phyloP scores from a whole-genome alignment of 2,888 invertebrate species.

The Rhabditoides inermis region DNA sequence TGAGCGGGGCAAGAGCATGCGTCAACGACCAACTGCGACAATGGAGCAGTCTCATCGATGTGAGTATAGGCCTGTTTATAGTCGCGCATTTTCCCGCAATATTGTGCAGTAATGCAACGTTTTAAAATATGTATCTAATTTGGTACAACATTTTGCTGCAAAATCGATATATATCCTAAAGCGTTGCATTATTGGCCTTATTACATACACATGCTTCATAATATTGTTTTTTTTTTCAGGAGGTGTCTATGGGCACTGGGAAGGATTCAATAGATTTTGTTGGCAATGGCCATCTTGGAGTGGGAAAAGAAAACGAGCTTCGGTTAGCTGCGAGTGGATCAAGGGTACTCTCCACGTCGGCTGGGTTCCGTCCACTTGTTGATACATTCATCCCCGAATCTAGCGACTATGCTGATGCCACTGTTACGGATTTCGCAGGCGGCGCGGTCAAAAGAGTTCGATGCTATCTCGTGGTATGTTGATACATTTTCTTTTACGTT shows the following conservation, averaged over 20 bases:
- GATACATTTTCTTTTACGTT: background rate
- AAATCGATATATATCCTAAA: background rate
- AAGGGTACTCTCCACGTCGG: conserved; percentile 14
- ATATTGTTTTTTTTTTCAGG: conserved; percentile 9
- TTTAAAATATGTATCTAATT: background rate
- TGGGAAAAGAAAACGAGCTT: conserved; percentile 17
- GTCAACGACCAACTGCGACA: conserved; percentile 9
- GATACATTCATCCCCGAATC: conserved; percentile 11
- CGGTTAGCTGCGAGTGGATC: conserved; percentile 7
- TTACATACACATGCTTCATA: background rate
- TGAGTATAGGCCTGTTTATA: conserved; percentile 5
- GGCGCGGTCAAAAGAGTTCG: conserved; percentile 17
- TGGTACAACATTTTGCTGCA: background rate
- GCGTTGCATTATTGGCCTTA: background rate
- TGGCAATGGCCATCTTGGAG: conserved; percentile 42
- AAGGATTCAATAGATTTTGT: conserved; percentile 31
- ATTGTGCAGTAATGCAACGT: too few species aligned
- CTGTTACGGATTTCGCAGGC: conserved; percentile 19
- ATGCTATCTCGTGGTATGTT: conserved; percentile 18
- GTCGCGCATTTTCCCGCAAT: too few species aligned
- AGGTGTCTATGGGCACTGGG: conserved; percentile 18
- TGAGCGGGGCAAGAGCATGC: too few species aligned
- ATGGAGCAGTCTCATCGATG: conserved; percentile 11
- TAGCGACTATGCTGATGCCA: conserved; percentile 3
- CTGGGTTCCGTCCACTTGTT: conserved; percentile 16